These are phyloP conservation scores for Coccyzus lansbergi DNA, from an alignment of 2,797 vertebrate genomes.

Conservation along the genomic window DNA sequence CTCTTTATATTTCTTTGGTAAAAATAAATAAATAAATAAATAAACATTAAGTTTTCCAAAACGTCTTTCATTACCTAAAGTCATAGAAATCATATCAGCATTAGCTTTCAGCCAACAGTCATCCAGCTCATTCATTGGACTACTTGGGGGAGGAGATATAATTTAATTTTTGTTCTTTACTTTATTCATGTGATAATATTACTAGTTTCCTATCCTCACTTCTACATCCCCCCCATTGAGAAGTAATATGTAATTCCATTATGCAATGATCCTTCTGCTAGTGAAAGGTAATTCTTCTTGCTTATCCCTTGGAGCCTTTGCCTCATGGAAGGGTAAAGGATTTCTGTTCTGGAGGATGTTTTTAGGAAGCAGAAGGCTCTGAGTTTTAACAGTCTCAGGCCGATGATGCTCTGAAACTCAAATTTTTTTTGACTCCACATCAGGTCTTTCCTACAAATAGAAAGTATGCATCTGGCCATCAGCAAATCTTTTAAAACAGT, in stretches of 20 bases:
- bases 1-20: background rate
- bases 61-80: background rate
- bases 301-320: background rate
- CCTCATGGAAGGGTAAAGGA: background rate
- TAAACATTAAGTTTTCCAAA: background rate
- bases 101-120: background rate
- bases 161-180: background rate
- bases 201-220: background rate
- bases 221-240: background rate
- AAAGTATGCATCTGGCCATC: background rate
- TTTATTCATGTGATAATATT: background rate
- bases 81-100: background rate
- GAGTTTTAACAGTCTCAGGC: background rate
- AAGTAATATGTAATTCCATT: background rate
- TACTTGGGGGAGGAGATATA: fast-evolving
- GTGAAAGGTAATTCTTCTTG: background rate
- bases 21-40: background rate
- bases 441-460: background rate
- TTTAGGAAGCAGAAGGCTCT: background rate
- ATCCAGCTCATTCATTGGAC: background rate
- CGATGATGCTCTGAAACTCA: background rate
- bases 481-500: background rate
- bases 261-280: background rate
- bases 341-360: background rate
- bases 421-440: background rate